Base-by-base conservation (phyloP, 2,888 invertebrate genomes). In the Caenorhabditis uteleia region DNA sequence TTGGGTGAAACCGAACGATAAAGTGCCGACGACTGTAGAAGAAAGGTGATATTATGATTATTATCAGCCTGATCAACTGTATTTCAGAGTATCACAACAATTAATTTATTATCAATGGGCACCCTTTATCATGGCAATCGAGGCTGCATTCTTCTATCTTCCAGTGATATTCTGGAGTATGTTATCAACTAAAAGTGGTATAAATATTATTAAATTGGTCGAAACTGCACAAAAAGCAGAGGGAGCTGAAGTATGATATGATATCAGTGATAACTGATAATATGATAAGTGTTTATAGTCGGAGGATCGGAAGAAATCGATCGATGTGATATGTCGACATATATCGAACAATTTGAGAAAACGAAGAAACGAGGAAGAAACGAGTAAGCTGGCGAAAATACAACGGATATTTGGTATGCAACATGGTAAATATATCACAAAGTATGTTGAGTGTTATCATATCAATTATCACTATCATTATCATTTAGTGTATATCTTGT, bases 101-200 rank as follows among this genome's bases (percentile, higher is more conserved):
- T 61, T 80, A 18, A 71, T 78, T 31, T 80, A 80, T 61, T 80
- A 80, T 44, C 80, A 80, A 62, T 80, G 80, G 77, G 59, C 57
- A 26, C 80, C 80, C 2, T 80, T 80, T 45, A 67, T 80, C 34
- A 80, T 80, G 80, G 80, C 74, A 1, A 66, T 79, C 7, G 73
- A 79, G 49, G 79, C 79, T 2, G 73, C 74, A 0, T 79, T 80
- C 49, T 79, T 79, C 70, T 79, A 80, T 45, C 34, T 71, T 16
- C 68, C 71, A 7, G 71, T 65, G 14, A 59, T 71, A 16, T 66
- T 70, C 21, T 73, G 73, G 73, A 60, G 70, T 20, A 65, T 67
- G 54, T 36, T 68, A 18, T 70, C 66, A 20, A 46, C 46, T 3
- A 65, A 61, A 40, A 65, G 65, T 10, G 80, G 80, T 8, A 61